These are phyloP conservation scores for Zaprionus kolodkinae DNA, from an alignment of 1,140 invertebrate species.

Conservation along the genomic window DNA sequence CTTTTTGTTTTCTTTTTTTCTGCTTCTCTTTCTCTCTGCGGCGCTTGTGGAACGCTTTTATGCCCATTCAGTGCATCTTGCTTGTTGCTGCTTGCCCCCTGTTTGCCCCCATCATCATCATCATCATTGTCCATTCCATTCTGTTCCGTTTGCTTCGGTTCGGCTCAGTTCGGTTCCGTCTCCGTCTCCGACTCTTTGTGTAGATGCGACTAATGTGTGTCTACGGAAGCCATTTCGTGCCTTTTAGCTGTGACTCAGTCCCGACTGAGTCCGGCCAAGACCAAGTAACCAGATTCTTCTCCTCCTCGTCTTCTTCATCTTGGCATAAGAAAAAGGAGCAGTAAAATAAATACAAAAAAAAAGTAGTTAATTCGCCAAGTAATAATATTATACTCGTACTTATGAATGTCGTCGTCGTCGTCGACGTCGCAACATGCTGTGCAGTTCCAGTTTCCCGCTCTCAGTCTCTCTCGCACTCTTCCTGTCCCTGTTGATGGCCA, in stretches of 20 bases:
- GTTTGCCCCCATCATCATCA: conserved; percentile 20
- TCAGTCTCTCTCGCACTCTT: too few relatives aligned
- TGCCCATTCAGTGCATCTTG: conserved; percentile 56
- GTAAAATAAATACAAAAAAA: conserved; percentile 24
- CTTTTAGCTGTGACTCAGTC: conserved; percentile 60
- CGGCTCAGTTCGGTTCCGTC: neutral
- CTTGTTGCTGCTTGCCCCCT: conserved; percentile 10
- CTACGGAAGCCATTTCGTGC: conserved; percentile 83
- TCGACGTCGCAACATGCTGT: conserved; percentile 72
- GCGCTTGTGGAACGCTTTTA: conserved; percentile 49
- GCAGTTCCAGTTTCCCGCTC: conserved; percentile 32
- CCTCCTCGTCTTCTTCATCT: conserved; percentile 23
- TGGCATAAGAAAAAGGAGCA: conserved; percentile 10
- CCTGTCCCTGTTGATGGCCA: conserved; percentile 12
- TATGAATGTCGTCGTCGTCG: conserved; percentile 61
- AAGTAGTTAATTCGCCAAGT: conserved; percentile 80
- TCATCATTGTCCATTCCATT: neutral
- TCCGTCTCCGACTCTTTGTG: conserved; percentile 60
- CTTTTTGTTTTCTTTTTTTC: conserved; percentile 9
- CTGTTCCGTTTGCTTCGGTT: conserved; percentile 1
- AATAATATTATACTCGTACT: conserved; percentile 81
- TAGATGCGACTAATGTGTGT: conserved; percentile 82
- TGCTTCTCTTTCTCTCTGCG: conserved; percentile 16
- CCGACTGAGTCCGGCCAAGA: conserved; percentile 23
- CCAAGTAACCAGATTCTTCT: conserved; percentile 61